Conservation (phyloP, 2,888 invertebrate genomes). For the Pollenia labialis region DNA sequence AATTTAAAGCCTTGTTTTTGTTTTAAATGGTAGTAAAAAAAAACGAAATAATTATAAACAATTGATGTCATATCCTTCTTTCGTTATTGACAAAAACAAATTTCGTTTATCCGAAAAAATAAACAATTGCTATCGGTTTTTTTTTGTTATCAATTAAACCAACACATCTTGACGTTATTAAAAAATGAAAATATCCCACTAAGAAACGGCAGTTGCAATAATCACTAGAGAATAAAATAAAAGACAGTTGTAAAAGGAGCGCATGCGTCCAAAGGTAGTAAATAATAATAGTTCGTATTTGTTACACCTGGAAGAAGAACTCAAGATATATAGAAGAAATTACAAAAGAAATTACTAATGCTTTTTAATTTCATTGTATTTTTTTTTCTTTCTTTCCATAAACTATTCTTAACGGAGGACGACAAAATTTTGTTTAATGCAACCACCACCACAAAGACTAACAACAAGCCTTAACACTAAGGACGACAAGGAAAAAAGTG, state of each 20-base stretch:
- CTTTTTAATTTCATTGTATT: slow-evolving; percentile 67
- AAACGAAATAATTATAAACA: too few species aligned
- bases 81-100: slow-evolving; percentile 24
- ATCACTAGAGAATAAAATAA: slow-evolving; percentile 41
- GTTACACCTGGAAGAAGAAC: slow-evolving; percentile 71
- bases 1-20: too few species aligned
- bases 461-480: slow-evolving; percentile 17
- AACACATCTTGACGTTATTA: slow-evolving; percentile 55
- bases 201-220: slow-evolving; percentile 70
- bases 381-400: slow-evolving; percentile 13
- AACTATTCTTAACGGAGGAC: slow-evolving; percentile 53
- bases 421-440: slow-evolving; percentile 61
- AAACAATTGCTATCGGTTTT: slow-evolving; percentile 20
- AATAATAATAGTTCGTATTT: slow-evolving; percentile 52
- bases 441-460: slow-evolving; percentile 46
- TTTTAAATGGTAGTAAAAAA: too few species aligned
- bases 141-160: slow-evolving; percentile 59
- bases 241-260: slow-evolving; percentile 59
- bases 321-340: slow-evolving; percentile 60
- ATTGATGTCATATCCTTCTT: too few species aligned
- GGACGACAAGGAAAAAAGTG: slow-evolving; percentile 8
- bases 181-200: slow-evolving; percentile 38
- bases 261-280: slow-evolving; percentile 65
- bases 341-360: slow-evolving; percentile 71
- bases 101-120: slow-evolving; percentile 31